Evolutionary conservation across 2,797 vertebrate genomes (phyloP).

Genomic region (Staurois parvus): DNA sequence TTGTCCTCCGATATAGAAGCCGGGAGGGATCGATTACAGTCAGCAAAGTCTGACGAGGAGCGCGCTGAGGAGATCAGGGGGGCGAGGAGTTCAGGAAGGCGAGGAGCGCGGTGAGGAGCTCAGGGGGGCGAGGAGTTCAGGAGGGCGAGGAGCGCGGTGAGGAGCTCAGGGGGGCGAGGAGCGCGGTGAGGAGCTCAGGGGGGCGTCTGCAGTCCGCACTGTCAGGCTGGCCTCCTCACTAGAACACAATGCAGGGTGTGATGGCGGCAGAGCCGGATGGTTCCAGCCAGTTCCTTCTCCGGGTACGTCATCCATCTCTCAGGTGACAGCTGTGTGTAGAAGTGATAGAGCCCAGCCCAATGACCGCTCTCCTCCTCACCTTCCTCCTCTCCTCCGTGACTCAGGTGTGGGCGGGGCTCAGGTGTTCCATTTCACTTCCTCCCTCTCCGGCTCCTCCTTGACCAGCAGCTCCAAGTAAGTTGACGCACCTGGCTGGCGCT

Average conservation of each 20-base stretch:
- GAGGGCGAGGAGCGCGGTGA: too few species aligned
- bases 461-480: slow-evolving; percentile 70
- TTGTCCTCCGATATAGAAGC: too few species aligned
- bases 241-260: too few species aligned
- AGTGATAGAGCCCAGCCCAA: not conserved
- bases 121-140: too few species aligned
- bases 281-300: not conserved
- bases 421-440: slow-evolving; percentile 85
- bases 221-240: too few species aligned
- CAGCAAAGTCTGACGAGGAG: too few species aligned
- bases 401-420: slow-evolving; percentile 50
- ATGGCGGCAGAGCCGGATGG: not conserved
- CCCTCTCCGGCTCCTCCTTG: slow-evolving; percentile 78
- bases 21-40: too few species aligned
- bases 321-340: not conserved
- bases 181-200: too few species aligned
- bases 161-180: too few species aligned
- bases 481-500: slow-evolving; percentile 70
- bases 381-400: slow-evolving; percentile 58
- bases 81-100: not conserved
- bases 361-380: slow-evolving; percentile 5
- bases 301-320: not conserved
- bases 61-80: too few species aligned
- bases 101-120: too few species aligned
- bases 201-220: too few species aligned